Conservation (phyloP, 2,888 invertebrate species). For the Eupsilia transversa region DNA sequence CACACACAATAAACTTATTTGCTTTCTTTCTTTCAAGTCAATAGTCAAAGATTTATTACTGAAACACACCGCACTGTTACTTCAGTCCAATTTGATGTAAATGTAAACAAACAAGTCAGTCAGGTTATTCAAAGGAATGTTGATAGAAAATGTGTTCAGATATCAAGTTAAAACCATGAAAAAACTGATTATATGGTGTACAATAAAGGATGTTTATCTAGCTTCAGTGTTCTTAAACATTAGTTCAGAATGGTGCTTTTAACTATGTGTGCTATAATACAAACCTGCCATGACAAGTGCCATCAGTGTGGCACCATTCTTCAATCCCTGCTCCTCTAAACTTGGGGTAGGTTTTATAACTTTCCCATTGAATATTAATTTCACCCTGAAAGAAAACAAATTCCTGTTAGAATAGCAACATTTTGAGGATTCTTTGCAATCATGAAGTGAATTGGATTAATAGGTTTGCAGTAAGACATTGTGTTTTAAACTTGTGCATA, state of each 20-base stretch:
- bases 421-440: neutral
- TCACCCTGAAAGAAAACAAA: constrained; percentile 86
- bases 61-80: no score
- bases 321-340: constrained; percentile 91
- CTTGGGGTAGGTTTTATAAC: constrained; percentile 89
- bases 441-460: neutral
- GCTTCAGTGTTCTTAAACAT: neutral
- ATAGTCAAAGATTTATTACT: no score
- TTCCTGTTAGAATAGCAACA: neutral
- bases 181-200: neutral
- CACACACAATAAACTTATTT: no score
- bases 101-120: no score
- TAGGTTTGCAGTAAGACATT: neutral
- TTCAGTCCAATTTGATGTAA: no score
- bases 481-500: neutral
- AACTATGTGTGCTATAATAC: constrained; percentile 41
- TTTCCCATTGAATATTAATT: constrained; percentile 92
- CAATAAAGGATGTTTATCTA: no score
- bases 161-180: constrained; percentile 11
- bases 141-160: neutral
- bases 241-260: neutral
- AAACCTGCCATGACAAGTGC: constrained; percentile 90
- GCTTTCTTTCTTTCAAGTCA: no score
- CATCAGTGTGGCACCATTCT: constrained; percentile 93
- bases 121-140: no score